Evolutionary conservation across 2,113 vertebrate genomes (phyloP), one percentile per base, ranked within the genome.

Genomic region (Centropristis striata): DNA sequence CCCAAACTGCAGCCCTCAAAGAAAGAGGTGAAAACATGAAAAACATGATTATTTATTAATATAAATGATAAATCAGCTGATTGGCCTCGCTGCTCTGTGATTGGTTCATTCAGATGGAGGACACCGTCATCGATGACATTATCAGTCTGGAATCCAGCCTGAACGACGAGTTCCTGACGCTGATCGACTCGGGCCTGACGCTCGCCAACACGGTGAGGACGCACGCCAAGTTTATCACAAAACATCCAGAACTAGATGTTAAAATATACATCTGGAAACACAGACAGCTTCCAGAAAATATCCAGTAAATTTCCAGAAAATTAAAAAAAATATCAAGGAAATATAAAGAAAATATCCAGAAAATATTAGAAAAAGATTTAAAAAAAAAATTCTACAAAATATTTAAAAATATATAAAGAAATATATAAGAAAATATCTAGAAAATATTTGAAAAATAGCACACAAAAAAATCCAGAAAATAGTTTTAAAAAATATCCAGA

Each of bases 111-210:
- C 83, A 98, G 97, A 95, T 96, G 55, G 96, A 97, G 65, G 96
- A 96, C 39, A 54, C 75, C 0, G 95, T 98, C 68, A 96, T 97
- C 2, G 95, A 97, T 93, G 97, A 96, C 89, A 95, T 98, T 90
- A 97, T 98, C 90, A 97, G 97, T 90, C 88, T 98, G 87, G 96
- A 97, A 65, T 97, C 97, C 8, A 97, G 97, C 88, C 94, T 96
- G 77, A 98, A 95, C 0, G 96, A 97, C 1, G 96, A 97, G 49
- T 96, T 96, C 75, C 92, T 97, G 91, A 95, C 94, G 13, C 92
- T 95, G 84, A 93, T 96, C 1, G 96, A 96, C 50, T 88, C 94
- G 0, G 94, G 92, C 39, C 90, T 96, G 12, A 96, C 96, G 89
- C 87, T 97, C 54, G 93, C 96, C 55, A 96, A 86, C 93, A 97